Conservation (phyloP, 1,140 invertebrate genomes). For the Drosophila grimshawi region DNA sequence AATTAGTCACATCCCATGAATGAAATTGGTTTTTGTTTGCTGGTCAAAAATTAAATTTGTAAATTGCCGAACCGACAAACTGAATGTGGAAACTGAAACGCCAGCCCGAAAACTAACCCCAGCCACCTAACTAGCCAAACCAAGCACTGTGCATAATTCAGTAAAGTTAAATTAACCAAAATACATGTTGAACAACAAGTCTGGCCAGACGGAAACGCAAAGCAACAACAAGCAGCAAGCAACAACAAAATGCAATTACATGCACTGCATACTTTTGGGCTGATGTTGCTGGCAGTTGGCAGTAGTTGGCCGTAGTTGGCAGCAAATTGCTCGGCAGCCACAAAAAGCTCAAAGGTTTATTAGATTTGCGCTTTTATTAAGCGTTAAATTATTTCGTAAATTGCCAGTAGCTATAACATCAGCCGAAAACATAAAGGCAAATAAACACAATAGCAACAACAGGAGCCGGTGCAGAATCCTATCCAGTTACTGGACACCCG, state of each 20-base stretch:
- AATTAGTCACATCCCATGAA: conserved; percentile 69
- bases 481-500: too few relatives aligned
- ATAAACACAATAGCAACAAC: conserved; percentile 56
- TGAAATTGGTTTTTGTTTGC: conserved; percentile 51
- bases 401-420: conserved; percentile 59
- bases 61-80: conserved; percentile 30
- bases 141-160: conserved; percentile 67
- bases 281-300: conserved; percentile 31
- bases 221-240: conserved; percentile 30
- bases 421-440: conserved; percentile 64
- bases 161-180: conserved; percentile 82
- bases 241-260: conserved; percentile 74
- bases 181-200: conserved; percentile 66
- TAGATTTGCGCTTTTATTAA: conserved; percentile 82
- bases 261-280: conserved; percentile 71
- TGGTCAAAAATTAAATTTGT: conserved; percentile 68
- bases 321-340: conserved; percentile 42
- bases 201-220: conserved; percentile 49
- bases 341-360: conserved; percentile 82
- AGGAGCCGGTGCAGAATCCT: conserved; percentile 14
- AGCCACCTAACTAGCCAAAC: conserved; percentile 2
- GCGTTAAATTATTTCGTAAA: conserved; percentile 82
- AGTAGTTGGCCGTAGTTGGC: conserved; percentile 33
- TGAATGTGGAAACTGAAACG: not conserved
- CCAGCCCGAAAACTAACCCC: not conserved